phyloP scores from a whole-genome alignment of 2,888 invertebrate genomes.

The Drosophila helvetica region DNA sequence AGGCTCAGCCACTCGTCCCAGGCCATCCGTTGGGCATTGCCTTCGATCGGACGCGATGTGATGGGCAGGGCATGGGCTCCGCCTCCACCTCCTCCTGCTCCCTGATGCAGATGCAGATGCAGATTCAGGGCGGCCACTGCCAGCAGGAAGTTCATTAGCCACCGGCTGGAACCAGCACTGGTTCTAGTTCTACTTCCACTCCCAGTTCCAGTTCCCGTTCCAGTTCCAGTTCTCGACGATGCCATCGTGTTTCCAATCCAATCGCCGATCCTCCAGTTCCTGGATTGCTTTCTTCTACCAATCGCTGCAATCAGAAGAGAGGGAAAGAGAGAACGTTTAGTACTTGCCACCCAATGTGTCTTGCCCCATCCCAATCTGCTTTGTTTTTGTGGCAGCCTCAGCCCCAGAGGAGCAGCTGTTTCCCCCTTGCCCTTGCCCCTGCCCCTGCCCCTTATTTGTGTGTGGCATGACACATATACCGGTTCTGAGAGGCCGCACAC shows the following conservation, averaged over 20 bases:
- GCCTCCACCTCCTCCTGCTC: background rate
- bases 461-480: background rate
- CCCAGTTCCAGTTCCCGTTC: constrained; percentile 1
- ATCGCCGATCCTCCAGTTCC: constrained; percentile 10
- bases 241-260: constrained; percentile 3
- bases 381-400: background rate
- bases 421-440: background rate
- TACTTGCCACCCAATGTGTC: constrained; percentile 13
- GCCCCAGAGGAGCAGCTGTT: background rate
- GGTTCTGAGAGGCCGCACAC: constrained; percentile 1
- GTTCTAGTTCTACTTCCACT: constrained; percentile 5
- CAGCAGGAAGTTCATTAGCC: constrained; percentile 20
- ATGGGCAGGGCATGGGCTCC: constrained; percentile 77
- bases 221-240: constrained; percentile 10
- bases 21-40: constrained; percentile 82
- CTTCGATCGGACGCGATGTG: constrained; percentile 83
- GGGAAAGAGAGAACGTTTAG: constrained; percentile 3
- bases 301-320: constrained; percentile 18
- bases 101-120: background rate
- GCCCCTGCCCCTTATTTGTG: background rate
- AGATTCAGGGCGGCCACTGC: constrained; percentile 33
- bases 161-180: constrained; percentile 15
- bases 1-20: constrained; percentile 83
- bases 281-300: constrained; percentile 1
- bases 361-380: background rate